Percentiles rank a stretch among this genome's conserved stretches.
These are phyloP conservation scores for Echinops telfairi DNA, from an alignment of 2,113 vertebrate species.

Conservation along the genomic window DNA sequence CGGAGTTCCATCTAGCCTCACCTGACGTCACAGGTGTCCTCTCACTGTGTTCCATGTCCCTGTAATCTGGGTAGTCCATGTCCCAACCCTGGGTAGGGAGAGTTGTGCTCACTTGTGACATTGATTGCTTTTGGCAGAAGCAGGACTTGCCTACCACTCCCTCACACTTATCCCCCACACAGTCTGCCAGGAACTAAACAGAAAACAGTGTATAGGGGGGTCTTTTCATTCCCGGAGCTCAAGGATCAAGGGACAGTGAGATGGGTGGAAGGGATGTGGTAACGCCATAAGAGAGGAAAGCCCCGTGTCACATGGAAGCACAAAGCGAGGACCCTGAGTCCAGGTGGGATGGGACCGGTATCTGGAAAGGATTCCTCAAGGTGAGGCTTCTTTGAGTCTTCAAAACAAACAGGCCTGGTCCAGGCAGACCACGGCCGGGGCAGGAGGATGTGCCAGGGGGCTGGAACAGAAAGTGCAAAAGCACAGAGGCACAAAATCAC, in stretches of 20 bases:
- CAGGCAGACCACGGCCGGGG: not conserved
- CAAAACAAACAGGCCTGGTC: slow-evolving; percentile 1
- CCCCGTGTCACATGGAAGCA: not conserved
- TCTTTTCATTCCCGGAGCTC: not conserved
- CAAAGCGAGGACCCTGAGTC: not conserved
- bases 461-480: not conserved
- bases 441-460: not conserved
- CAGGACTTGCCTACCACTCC: too few species aligned
- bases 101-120: not conserved
- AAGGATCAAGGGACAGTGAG: not conserved
- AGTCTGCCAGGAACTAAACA: too few species aligned
- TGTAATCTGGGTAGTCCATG: not conserved
- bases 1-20: not conserved
- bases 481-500: slow-evolving; percentile 32
- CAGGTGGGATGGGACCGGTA: not conserved
- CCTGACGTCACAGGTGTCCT: not conserved
- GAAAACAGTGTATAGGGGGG: not conserved
- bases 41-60: not conserved
- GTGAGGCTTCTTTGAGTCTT: not conserved
- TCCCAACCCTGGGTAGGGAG: not conserved
- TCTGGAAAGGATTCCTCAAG: not conserved
- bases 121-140: not conserved
- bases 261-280: not conserved
- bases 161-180: not conserved
- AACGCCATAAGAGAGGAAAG: not conserved